Evolutionary conservation across 2,113 vertebrate species (phyloP).

Genomic region (Poicephalus meyeri): DNA sequence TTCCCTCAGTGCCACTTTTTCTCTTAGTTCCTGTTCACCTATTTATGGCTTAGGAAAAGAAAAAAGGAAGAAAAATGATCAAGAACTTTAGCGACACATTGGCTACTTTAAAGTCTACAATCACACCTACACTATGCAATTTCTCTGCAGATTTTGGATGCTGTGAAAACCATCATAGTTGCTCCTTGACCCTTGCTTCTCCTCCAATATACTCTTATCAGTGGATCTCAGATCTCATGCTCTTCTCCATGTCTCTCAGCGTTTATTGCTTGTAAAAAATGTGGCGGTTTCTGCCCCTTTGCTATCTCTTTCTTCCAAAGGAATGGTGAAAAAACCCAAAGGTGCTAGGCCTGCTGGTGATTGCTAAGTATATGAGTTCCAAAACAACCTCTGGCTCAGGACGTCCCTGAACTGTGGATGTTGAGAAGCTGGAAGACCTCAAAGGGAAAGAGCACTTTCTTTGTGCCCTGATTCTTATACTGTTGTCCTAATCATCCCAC

Average conservation of each 20-base stretch:
- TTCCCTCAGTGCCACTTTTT: background rate
- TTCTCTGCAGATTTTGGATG: background rate
- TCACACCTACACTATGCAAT: background rate
- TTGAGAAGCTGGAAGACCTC: background rate
- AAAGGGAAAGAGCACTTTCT: background rate
- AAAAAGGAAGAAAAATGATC: background rate
- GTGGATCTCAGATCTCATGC: background rate
- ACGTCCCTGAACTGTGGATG: background rate
- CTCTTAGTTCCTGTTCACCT: background rate
- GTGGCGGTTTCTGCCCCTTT: background rate
- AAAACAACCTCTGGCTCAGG: background rate
- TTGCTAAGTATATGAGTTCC: rapidly evolving
- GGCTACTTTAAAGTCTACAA: background rate
- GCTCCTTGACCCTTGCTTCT: background rate
- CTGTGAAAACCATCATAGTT: background rate
- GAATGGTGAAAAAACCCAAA: background rate
- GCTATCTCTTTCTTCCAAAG: background rate
- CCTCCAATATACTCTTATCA: background rate
- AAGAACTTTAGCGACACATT: background rate
- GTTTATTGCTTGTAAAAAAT: background rate
- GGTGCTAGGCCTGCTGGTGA: background rate
- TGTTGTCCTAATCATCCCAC: background rate
- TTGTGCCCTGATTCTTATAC: background rate
- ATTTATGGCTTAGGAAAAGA: background rate
- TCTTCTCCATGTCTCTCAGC: background rate